phyloP scores from a whole-genome alignment of 2,888 invertebrate genomes.

The Micropterix aruncella region DNA sequence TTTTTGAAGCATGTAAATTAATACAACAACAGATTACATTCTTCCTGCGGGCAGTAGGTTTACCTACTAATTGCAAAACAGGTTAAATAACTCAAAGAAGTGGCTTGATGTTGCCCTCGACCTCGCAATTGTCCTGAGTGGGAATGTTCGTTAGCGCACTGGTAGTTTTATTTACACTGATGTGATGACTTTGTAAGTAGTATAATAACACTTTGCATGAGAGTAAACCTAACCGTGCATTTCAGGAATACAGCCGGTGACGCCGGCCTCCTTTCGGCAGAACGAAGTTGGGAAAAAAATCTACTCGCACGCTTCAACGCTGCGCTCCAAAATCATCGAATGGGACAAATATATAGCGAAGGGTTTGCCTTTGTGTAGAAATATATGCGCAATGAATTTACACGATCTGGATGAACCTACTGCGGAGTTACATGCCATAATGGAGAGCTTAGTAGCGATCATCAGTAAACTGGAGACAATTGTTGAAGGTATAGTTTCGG shows the following conservation, averaged over 20 bases:
- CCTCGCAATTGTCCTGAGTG: too few relatives aligned
- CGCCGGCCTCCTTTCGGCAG: slow-evolving; percentile 6
- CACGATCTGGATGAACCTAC: slow-evolving; percentile 8
- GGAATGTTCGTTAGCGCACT: too few relatives aligned
- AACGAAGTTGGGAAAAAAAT: slow-evolving; percentile 21
- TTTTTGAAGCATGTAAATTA: too few relatives aligned
- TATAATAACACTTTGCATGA: too few relatives aligned
- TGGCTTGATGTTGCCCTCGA: too few relatives aligned
- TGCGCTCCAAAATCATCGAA: slow-evolving; percentile 22
- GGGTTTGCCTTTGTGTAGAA: slow-evolving; percentile 14
- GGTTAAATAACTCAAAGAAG: too few relatives aligned
- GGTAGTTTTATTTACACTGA: too few relatives aligned
- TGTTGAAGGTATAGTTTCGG: slow-evolving; percentile 6
- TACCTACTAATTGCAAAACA: too few relatives aligned
- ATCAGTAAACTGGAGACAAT: slow-evolving; percentile 6
- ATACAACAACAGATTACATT: too few relatives aligned
- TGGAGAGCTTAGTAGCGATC: slow-evolving; percentile 6
- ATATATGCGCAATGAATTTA: slow-evolving; percentile 6
- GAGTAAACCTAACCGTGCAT: too few relatives aligned
- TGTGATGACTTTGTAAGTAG: too few relatives aligned
- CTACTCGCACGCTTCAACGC: slow-evolving; percentile 24
- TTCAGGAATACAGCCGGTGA: slow-evolving; percentile 4
- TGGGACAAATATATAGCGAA: slow-evolving; percentile 25
- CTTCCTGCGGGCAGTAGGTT: too few relatives aligned
- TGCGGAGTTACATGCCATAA: slow-evolving; percentile 2